Evolutionary conservation across 2,113 vertebrate species (phyloP), one percentile per base, ranked within the genome.

Genomic region (Hippopotamus amphibius): DNA sequence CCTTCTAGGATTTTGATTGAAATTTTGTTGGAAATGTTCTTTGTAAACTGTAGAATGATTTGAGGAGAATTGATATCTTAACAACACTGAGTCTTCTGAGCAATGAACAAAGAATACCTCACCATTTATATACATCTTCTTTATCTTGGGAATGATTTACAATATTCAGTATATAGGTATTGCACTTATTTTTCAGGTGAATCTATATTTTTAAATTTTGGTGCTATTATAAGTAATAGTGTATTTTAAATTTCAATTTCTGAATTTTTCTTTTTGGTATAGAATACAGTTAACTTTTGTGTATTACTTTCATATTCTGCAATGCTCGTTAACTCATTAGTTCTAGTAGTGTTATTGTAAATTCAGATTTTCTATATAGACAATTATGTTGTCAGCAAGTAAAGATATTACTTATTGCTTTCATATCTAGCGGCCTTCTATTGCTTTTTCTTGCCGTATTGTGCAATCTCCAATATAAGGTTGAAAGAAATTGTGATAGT

Each of bases 121-220:
- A 92, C 9, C 15, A 28, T 82, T 88, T 59, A 30, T 33, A 10
- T 41, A 76, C 11, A 9, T 79, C 22, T 90, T 72, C 22, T 90
- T 41, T 72, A n/a, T 92, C 5, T 88, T 26, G 72, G 10, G 26
- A 93, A 22, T 79, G 9, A 14, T 66, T 69, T 69, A 30, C 86
- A 89, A 69, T 85, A 41, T 30, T 93, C 57, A 92, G 1, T 33
- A 8, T 82, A 22, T 76, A 95, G 53, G 8, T 72, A 8, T 50
- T 86, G 1, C 0, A 55, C 2, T 30, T 79, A 82, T 87, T 96
- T 88, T 53, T 33, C 72, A 55, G n/a, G 41, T 81, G 63, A 71
- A 95, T 88, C 33, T 14, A 5, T 91, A 61, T 46, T 88, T 95
- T 26, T 65, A 68, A 80, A 68, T 81, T 93, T 86, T 89, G 26